phyloP scores from a whole-genome alignment of 2,797 vertebrate species.

The Neosilurus hyrtlii region DNA sequence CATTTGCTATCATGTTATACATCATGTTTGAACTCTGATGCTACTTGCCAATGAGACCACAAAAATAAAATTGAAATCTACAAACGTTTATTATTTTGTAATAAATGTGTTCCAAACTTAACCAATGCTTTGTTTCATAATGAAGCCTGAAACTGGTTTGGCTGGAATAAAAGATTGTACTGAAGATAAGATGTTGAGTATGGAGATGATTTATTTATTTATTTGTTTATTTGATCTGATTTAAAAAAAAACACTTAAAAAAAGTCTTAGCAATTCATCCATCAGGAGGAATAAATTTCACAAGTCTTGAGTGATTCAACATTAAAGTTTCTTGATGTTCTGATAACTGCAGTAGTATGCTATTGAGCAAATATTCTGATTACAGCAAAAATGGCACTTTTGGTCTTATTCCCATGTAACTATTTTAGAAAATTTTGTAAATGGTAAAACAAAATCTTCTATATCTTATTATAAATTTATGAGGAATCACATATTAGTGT shows the following conservation, averaged over 20 bases:
- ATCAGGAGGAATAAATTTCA: too few species aligned
- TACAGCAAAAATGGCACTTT: too few species aligned
- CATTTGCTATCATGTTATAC: background rate
- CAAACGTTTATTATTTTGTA: background rate
- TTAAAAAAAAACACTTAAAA: too few species aligned
- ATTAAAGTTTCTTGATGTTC: too few species aligned
- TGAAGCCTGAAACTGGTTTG: slow-evolving; percentile 58
- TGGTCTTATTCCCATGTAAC: too few species aligned
- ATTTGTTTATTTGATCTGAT: background rate
- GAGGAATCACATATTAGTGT: background rate
- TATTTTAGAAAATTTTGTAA: too few species aligned
- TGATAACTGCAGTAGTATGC: too few species aligned
- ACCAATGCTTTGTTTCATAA: slow-evolving; percentile 56
- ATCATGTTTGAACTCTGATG: background rate
- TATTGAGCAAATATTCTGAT: too few species aligned
- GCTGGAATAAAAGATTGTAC: slow-evolving; percentile 66
- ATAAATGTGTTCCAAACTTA: slow-evolving; percentile 45
- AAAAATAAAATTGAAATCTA: background rate
- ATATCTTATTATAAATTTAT: background rate
- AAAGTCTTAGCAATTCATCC: too few species aligned
- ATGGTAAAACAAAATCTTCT: background rate
- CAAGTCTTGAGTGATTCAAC: too few species aligned
- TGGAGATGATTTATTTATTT: too few species aligned
- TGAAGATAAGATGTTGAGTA: background rate
- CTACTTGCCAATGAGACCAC: background rate